Conservation (phyloP, 2,888 invertebrate species). For the Cenopis cana region DNA sequence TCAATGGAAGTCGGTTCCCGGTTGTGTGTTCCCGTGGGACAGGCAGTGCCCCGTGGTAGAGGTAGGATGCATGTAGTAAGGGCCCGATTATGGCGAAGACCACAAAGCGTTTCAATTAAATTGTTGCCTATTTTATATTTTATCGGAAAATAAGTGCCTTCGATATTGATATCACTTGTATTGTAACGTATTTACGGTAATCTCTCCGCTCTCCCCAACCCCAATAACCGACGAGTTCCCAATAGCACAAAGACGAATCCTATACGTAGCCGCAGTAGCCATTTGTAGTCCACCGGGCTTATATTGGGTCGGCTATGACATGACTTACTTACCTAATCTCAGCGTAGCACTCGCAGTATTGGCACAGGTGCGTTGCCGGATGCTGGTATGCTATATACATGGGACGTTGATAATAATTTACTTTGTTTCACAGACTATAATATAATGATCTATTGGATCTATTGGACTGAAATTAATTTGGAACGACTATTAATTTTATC, state of each 20-base stretch:
- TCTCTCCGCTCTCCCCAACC: constrained; percentile 8
- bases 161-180: neutral
- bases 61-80: no score
- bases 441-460: no score
- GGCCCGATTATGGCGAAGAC: no score
- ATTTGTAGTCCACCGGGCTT: constrained; percentile 15
- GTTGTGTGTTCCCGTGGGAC: no score
- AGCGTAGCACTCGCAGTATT: neutral
- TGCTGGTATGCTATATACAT: no score
- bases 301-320: constrained; percentile 17
- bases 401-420: no score
- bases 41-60: no score
- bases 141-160: neutral
- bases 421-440: no score
- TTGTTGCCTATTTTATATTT: no score
- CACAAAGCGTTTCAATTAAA: neutral
- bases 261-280: constrained; percentile 10
- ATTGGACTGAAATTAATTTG: no score
- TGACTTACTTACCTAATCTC: constrained; percentile 5
- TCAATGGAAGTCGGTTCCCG: neutral
- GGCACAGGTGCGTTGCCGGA: neutral
- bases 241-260: constrained; percentile 10
- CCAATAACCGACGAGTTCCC: constrained; percentile 27
- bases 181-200: neutral
- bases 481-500: neutral